A percentile compares a stretch with the other conserved stretches of the same genome.
These are phyloP conservation scores for Platycercus adscitus DNA, from an alignment of 2,113 vertebrate species.

Conservation along the genomic window DNA sequence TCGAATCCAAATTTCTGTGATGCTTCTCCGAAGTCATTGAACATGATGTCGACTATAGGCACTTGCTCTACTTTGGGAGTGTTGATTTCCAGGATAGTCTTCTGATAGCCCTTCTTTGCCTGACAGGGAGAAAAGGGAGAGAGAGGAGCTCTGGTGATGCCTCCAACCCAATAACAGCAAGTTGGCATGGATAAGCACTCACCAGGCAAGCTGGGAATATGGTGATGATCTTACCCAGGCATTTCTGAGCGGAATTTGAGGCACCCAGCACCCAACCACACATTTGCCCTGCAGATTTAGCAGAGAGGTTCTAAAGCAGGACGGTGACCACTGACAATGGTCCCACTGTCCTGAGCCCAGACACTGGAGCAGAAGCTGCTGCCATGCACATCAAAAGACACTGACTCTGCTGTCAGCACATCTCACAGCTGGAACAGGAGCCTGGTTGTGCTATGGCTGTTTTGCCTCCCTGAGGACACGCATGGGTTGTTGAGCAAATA, in stretches of 20 bases:
- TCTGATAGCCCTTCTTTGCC: conserved; percentile 95
- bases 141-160: not conserved
- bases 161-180: not conserved
- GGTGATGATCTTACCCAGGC: accelerated
- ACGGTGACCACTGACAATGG: not conserved
- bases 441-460: not conserved
- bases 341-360: not conserved
- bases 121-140: conserved; percentile 36
- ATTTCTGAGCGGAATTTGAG: not conserved
- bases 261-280: not conserved
- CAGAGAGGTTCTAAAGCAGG: accelerated
- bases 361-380: not conserved
- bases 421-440: not conserved
- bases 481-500: not conserved
- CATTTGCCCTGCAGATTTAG: not conserved
- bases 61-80: conserved; percentile 96
- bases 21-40: conserved; percentile 95
- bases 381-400: not conserved
- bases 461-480: not conserved
- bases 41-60: conserved; percentile 97
- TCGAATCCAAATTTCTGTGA: conserved; percentile 99
- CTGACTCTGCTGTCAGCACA: not conserved
- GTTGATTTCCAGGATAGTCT: conserved; percentile 94
- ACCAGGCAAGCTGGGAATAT: accelerated
- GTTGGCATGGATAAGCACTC: accelerated